Evolutionary conservation across 2,888 invertebrate genomes (phyloP).

Genomic region (Malachius bipustulatus): DNA sequence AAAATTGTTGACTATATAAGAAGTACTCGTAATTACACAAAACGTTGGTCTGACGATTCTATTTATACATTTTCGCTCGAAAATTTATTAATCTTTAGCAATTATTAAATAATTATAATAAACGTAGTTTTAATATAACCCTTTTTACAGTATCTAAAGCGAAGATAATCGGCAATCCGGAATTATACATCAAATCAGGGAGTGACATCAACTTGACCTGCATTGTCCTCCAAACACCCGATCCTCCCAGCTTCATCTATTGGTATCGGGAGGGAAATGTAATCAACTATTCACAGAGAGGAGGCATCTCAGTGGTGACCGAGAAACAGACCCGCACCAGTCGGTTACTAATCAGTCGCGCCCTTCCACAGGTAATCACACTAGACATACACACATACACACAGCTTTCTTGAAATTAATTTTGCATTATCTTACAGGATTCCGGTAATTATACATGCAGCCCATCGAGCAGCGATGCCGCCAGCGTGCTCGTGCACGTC

Average conservation of each 20-base stretch:
- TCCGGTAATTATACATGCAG: slow-evolving; percentile 85
- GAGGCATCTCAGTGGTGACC: slow-evolving; percentile 76
- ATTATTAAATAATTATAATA: too few species aligned
- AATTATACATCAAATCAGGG: slow-evolving; percentile 78
- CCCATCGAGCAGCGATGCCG: slow-evolving; percentile 46
- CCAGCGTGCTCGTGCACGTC: slow-evolving; percentile 46
- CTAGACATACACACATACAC: not conserved
- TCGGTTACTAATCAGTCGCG: slow-evolving; percentile 70
- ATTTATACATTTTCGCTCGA: too few species aligned
- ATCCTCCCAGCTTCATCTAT: slow-evolving; percentile 67
- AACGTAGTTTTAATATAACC: too few species aligned
- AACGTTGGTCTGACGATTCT: too few species aligned
- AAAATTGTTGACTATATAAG: too few species aligned
- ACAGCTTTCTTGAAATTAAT: not conserved
- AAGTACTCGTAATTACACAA: too few species aligned
- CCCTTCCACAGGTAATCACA: slow-evolving; percentile 45
- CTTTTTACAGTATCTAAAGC: slow-evolving; percentile 71
- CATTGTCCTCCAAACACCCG: slow-evolving; percentile 70
- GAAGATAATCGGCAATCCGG: slow-evolving; percentile 74
- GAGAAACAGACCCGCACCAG: slow-evolving; percentile 77
- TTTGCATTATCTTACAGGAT: slow-evolving; percentile 52
- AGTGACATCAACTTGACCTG: slow-evolving; percentile 88
- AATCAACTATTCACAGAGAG: slow-evolving; percentile 74
- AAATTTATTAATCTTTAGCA: too few species aligned
- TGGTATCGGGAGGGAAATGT: slow-evolving; percentile 76